phyloP scores from a whole-genome alignment of 2,888 invertebrate genomes.

The Biston betularia region DNA sequence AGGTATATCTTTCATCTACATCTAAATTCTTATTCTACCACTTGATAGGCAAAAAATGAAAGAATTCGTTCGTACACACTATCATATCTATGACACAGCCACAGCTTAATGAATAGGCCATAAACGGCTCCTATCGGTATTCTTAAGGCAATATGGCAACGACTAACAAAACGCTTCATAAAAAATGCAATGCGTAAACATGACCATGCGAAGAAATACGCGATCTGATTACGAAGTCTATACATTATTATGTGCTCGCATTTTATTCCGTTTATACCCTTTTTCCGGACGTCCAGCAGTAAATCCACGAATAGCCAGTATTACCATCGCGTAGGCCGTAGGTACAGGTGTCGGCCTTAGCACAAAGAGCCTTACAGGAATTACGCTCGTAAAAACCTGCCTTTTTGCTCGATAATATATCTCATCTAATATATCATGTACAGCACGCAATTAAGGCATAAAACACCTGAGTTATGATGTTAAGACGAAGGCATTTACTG shows the following conservation, averaged over 20 bases:
- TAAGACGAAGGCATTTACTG: constrained; percentile 30
- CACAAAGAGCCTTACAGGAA: constrained; percentile 26
- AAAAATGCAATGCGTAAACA: neutral
- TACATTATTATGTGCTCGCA: constrained; percentile 20
- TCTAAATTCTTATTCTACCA: too few species aligned
- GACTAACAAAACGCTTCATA: neutral
- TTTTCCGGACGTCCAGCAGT: constrained; percentile 26
- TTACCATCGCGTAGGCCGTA: constrained; percentile 18
- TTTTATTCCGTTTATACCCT: constrained; percentile 11
- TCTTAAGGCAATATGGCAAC: neutral
- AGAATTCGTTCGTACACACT: too few species aligned
- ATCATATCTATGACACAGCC: too few species aligned
- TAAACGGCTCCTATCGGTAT: neutral
- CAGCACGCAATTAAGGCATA: constrained; percentile 46
- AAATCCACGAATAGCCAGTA: constrained; percentile 26
- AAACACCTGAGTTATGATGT: constrained; percentile 41
- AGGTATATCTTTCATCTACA: too few species aligned
- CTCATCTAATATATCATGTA: constrained; percentile 39
- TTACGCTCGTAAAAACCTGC: constrained; percentile 34
- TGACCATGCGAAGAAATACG: neutral
- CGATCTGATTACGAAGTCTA: neutral
- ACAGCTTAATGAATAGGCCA: too few species aligned
- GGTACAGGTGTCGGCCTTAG: constrained; percentile 30
- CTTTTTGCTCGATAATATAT: constrained; percentile 32
- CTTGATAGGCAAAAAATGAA: too few species aligned